phyloP scores from a whole-genome alignment of 1,140 invertebrate genomes.

The Scylla paramamosain region DNA sequence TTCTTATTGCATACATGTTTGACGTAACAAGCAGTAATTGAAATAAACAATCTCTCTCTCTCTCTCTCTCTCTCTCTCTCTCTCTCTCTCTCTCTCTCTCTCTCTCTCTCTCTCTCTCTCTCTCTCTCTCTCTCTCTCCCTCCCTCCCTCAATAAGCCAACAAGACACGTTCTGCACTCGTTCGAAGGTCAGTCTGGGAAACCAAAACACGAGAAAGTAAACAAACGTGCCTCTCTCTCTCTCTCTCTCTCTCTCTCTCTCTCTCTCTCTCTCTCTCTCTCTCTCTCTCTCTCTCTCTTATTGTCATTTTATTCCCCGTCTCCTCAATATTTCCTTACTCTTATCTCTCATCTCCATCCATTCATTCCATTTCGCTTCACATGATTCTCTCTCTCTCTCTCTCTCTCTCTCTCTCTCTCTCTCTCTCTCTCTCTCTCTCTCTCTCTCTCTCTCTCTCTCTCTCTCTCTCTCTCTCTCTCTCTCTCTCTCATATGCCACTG shows the following conservation, averaged over 20 bases:
- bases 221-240: background rate
- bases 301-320: background rate
- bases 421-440: too few species aligned
- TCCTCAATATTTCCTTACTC: background rate
- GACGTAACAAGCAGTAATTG: too few species aligned
- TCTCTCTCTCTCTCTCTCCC: background rate
- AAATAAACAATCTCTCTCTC: background rate
- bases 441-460: background rate
- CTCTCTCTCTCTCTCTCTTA: background rate
- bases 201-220: too few species aligned
- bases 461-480: background rate
- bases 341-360: background rate
- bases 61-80: slow-evolving; percentile 8
- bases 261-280: background rate
- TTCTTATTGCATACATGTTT: background rate
- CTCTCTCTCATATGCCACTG: background rate
- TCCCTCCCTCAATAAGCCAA: background rate
- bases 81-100: background rate
- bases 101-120: background rate
- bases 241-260: background rate
- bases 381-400: too few species aligned
- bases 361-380: background rate
- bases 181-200: too few species aligned
- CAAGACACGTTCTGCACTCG: too few species aligned
- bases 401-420: too few species aligned